Evolutionary conservation across 2,888 invertebrate species (phyloP).

Genomic region (Drosophila quinaria): DNA sequence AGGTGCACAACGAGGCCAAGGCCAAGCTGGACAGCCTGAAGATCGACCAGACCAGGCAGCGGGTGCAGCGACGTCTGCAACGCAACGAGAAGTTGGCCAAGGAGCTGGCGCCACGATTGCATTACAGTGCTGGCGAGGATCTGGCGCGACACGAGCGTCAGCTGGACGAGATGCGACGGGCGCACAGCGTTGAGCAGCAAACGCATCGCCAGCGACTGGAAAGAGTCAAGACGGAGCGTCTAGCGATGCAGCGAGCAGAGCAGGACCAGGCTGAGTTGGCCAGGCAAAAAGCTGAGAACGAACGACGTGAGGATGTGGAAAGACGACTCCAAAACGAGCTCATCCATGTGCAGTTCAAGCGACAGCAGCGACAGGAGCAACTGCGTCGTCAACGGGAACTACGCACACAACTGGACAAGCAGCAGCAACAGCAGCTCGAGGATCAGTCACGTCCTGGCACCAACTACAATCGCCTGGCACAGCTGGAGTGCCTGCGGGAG

Average conservation of each 20-base stretch:
- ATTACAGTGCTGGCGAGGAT: conserved; percentile 86
- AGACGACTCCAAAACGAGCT: conserved; percentile 77
- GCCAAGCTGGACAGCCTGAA: conserved; percentile 85
- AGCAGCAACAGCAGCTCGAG: conserved; percentile 66
- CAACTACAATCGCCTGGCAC: conserved; percentile 66
- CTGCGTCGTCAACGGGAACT: conserved; percentile 50
- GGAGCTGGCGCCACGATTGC: conserved; percentile 85
- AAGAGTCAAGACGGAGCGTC: conserved; percentile 75
- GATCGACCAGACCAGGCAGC: conserved; percentile 80
- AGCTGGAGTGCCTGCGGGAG: conserved; percentile 71
- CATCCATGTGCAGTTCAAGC: conserved; percentile 61
- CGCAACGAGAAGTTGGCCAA: conserved; percentile 86
- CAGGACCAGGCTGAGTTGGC: conserved; percentile 66
- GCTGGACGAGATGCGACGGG: conserved; percentile 85
- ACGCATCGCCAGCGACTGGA: conserved; percentile 76
- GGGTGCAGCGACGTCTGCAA: conserved; percentile 85
- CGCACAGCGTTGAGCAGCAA: conserved; percentile 83
- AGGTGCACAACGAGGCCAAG: conserved; percentile 86
- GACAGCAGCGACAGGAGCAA: conserved; percentile 52
- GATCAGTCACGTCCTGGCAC: conserved; percentile 65
- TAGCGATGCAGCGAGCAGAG: conserved; percentile 78
- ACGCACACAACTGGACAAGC: conserved; percentile 59
- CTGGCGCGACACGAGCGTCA: conserved; percentile 87
- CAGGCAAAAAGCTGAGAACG: conserved; percentile 55
- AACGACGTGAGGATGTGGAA: conserved; percentile 70